phyloP scores from a whole-genome alignment of 1,140 invertebrate genomes.

The Aporrectodea caliginosa region DNA sequence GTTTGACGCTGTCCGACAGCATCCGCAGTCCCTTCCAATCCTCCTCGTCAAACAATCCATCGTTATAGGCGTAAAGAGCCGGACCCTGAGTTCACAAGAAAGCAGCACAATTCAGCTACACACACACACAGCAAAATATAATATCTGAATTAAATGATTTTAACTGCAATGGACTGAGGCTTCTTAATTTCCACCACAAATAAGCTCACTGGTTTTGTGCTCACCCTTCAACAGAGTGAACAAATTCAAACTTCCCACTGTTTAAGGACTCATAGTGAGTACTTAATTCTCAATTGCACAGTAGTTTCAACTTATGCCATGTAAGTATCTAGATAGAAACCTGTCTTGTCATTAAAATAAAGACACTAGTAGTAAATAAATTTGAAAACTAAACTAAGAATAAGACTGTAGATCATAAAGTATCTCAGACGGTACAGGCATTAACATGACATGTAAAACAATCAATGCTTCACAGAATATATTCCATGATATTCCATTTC shows the following conservation, averaged over 20 bases:
- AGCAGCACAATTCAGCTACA: not conserved
- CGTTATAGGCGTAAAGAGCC: slow-evolving; percentile 43
- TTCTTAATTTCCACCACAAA: not conserved
- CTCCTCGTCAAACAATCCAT: slow-evolving; percentile 41
- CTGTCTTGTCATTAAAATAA: too few relatives aligned
- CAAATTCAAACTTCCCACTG: not conserved
- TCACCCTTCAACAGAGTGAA: not conserved
- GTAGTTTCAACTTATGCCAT: too few relatives aligned
- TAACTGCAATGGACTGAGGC: not conserved
- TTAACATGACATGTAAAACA: too few relatives aligned
- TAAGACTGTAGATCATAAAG: too few relatives aligned
- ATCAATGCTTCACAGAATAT: too few relatives aligned
- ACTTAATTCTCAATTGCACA: too few relatives aligned
- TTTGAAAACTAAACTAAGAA: too few relatives aligned
- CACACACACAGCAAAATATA: not conserved
- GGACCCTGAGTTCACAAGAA: slow-evolving; percentile 36
- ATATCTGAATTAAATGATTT: not conserved
- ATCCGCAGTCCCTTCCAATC: slow-evolving; percentile 45
- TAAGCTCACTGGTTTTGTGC: not conserved
- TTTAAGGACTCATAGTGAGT: not conserved
- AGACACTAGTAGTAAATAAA: too few relatives aligned
- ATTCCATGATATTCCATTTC: too few relatives aligned
- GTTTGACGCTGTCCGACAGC: slow-evolving; percentile 40
- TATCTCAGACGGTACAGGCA: too few relatives aligned
- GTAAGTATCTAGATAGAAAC: too few relatives aligned